Evolutionary conservation across 2,797 vertebrate genomes (phyloP).

Genomic region (Melanogrammus aeglefinus): DNA sequence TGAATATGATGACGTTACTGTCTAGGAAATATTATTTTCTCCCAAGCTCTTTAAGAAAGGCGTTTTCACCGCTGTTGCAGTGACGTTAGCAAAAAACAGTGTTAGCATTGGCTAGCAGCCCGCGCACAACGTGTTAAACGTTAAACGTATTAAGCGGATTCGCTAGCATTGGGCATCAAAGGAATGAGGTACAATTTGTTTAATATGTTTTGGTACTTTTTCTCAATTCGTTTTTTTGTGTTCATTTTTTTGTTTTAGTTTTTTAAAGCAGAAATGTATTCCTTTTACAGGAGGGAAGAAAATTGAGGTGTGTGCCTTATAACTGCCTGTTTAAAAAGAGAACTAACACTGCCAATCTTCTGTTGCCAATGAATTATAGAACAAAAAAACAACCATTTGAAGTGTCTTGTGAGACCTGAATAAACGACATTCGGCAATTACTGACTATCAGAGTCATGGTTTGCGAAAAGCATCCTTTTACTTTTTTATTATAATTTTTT

Average conservation of each 20-base stretch:
- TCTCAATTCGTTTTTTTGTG: conserved; percentile 49
- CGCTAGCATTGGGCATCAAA: conserved; percentile 59
- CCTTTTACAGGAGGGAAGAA: conserved; percentile 66
- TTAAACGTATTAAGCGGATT: conserved; percentile 62
- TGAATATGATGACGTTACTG: conserved; percentile 53
- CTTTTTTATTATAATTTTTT: conserved; percentile 71
- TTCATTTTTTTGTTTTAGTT: neutral
- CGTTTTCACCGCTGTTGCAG: conserved; percentile 64
- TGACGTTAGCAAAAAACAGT: conserved; percentile 63
- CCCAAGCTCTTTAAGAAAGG: conserved; percentile 57
- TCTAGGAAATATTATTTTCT: conserved; percentile 58
- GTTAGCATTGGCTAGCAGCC: conserved; percentile 69
- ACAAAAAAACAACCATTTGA: conserved; percentile 58
- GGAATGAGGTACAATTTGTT: conserved; percentile 67
- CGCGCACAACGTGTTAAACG: conserved; percentile 37
- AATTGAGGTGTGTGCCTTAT: conserved; percentile 93
- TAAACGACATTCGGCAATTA: conserved; percentile 64
- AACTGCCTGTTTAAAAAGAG: conserved; percentile 80
- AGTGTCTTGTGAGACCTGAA: conserved; percentile 68
- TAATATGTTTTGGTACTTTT: conserved; percentile 63
- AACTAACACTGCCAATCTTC: conserved; percentile 83
- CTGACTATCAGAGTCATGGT: conserved; percentile 67
- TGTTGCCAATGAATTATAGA: conserved; percentile 74
- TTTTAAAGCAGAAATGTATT: conserved; percentile 66
- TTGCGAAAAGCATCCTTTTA: conserved; percentile 81